Conservation (phyloP, 2,113 vertebrate species). For the Ranitomeya imitator region DNA sequence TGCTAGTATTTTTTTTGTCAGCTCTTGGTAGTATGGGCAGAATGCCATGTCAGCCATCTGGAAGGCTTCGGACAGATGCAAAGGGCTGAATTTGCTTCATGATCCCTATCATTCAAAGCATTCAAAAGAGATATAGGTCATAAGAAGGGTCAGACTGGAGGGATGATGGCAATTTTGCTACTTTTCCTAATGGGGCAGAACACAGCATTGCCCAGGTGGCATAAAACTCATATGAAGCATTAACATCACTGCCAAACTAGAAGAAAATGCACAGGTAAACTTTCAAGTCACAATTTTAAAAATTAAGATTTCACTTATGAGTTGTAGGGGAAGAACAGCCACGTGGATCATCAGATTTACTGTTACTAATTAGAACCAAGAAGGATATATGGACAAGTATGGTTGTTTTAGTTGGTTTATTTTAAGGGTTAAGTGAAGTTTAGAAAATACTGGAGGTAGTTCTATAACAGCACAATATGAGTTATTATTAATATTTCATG, state of each 20-base stretch:
- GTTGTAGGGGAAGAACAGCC: conserved; percentile 37
- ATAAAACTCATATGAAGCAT: conserved; percentile 42
- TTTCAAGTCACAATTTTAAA: conserved; percentile 35
- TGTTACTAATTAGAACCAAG: not conserved
- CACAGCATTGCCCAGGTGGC: conserved; percentile 53
- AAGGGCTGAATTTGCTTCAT: conserved; percentile 51
- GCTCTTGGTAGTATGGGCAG: conserved; percentile 5
- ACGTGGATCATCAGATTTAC: conserved; percentile 54
- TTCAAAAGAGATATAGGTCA: conserved; percentile 46
- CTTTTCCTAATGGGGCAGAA: conserved; percentile 61
- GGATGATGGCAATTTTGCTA: conserved; percentile 48
- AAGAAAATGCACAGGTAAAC: conserved; percentile 30
- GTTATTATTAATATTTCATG: no score
- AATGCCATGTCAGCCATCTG: conserved; percentile 57
- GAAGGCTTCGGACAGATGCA: conserved; percentile 55
- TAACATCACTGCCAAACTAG: conserved; percentile 50
- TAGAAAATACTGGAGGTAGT: no score
- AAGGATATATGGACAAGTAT: no score
- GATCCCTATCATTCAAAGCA: conserved; percentile 43
- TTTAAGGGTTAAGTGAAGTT: no score
- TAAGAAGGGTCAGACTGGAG: conserved; percentile 42
- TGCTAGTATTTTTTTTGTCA: not conserved
- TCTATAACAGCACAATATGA: no score
- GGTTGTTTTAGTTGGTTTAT: no score
- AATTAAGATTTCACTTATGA: conserved; percentile 31